Conservation (phyloP, 2,797 vertebrate species). For the Megaceryle alcyon region DNA sequence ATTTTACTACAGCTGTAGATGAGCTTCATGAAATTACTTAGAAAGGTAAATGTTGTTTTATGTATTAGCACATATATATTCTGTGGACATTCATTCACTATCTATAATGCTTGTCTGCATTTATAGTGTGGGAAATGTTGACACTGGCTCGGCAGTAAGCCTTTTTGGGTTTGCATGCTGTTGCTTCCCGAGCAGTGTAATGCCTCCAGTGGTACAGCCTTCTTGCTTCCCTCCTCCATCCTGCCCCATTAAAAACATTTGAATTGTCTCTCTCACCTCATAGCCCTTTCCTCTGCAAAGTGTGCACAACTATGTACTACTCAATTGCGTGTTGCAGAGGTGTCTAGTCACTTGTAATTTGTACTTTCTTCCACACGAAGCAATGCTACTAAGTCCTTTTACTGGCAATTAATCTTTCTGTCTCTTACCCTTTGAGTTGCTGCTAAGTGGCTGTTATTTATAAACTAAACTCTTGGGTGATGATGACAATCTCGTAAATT, state of each 20-base stretch:
- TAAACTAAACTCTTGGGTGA: conserved; percentile 11
- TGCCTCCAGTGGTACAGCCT: neutral
- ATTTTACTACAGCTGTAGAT: neutral
- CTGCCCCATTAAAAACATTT: neutral
- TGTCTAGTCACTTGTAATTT: neutral
- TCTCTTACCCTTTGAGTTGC: neutral
- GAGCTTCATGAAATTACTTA: neutral
- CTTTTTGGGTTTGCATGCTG: neutral
- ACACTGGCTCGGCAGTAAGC: neutral
- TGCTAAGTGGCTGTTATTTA: neutral
- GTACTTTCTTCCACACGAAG: neutral
- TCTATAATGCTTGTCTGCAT: neutral
- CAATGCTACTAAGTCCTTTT: neutral
- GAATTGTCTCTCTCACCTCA: neutral
- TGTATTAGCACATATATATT: neutral
- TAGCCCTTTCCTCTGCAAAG: neutral
- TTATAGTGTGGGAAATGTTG: neutral
- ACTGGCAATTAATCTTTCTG: neutral
- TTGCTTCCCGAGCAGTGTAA: rapidly evolving
- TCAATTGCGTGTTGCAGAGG: rapidly evolving
- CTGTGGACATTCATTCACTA: neutral
- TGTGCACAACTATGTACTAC: neutral
- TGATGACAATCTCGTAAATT: neutral
- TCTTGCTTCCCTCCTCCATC: neutral
- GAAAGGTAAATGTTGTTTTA: neutral